Evolutionary conservation across 1,140 invertebrate species (phyloP), one percentile per base, ranked within the genome.

Genomic region (Augochlora pura): DNA sequence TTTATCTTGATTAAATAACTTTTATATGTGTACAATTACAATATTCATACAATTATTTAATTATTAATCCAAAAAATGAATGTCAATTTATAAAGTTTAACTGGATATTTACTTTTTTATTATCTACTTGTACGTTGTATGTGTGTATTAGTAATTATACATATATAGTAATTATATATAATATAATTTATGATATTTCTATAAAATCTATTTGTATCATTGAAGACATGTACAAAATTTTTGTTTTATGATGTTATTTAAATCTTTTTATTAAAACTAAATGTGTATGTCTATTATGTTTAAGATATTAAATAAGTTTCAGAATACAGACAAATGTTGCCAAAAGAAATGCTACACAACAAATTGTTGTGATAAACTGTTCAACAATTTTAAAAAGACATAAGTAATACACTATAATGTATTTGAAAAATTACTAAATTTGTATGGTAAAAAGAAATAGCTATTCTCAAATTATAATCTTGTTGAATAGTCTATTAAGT

Each of bases 301-400:
- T 46, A 46, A 64, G 52, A 6, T 77, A 49, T 68, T 76, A 69
- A 65, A 39, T 42, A 38, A 46, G 12, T 69, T 69, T 69, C 25
- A 49, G 16, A 64, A 57, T 65, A 65, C 54, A 74, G 66, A 59
- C 59, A 80, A 78, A n/a, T 84, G 62, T 84, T 81, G 80, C 79
- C 75, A 87, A 87, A 77, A 77, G 77, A 65, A 85, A 27, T 82
- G 66, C 67, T 87, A 85, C 32, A 77, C 64, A 80, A 77, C 63
- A 77, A 88, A 77, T 83, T 54, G 77, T 84, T 86, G 85, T 81
- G 73, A 80, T 80, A 85, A 88, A 88, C 86, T 88, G 83, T 88
- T 85, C 74, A 89, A 87, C 82, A 89, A 84, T 87, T 85, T 83
- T 81, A 70, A 84, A 52, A 85, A 85, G 78, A 85, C 54, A 75